phyloP scores from a whole-genome alignment of 2,888 invertebrate species.

The Troides aeacus region DNA sequence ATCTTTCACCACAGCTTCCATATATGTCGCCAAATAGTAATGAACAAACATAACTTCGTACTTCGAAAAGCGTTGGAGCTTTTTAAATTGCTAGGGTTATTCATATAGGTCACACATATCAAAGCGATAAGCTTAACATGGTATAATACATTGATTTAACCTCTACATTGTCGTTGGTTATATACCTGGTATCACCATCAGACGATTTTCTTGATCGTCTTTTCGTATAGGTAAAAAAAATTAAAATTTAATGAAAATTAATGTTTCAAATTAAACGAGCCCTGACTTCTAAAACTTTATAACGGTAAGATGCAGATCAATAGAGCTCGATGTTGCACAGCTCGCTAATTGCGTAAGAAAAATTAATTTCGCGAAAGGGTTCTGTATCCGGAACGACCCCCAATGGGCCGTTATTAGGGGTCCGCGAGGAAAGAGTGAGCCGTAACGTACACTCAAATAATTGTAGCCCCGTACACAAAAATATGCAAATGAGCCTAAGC shows the following conservation, averaged over 20 bases:
- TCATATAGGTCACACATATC: no score
- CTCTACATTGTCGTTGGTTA: no score
- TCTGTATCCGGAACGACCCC: conserved; percentile 61
- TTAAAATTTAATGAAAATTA: conserved; percentile 10
- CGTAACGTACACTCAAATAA: conserved; percentile 65
- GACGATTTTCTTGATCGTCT: no score
- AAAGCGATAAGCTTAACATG: no score
- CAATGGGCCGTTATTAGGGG: conserved; percentile 58
- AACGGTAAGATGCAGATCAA: conserved; percentile 50
- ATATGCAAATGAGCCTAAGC: conserved; percentile 74
- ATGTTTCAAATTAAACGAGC: conserved; percentile 15
- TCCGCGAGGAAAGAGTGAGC: conserved; percentile 57
- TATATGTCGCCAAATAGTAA: no score
- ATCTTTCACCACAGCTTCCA: no score
- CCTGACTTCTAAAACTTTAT: conserved; percentile 28
- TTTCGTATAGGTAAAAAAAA: no score
- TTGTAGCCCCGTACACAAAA: conserved; percentile 68
- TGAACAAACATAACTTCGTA: no score
- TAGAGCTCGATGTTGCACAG: conserved; percentile 57
- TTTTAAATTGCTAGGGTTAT: no score
- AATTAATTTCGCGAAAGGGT: conserved; percentile 76
- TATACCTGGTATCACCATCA: no score
- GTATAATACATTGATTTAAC: no score
- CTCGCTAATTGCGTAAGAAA: conserved; percentile 76
- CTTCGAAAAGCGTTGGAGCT: no score